A percentile compares a stretch with the other conserved stretches of the same genome.
Conservation (phyloP, 53 echinoderm and acorn worm genomes). For the Luidia sarsii region DNA sequence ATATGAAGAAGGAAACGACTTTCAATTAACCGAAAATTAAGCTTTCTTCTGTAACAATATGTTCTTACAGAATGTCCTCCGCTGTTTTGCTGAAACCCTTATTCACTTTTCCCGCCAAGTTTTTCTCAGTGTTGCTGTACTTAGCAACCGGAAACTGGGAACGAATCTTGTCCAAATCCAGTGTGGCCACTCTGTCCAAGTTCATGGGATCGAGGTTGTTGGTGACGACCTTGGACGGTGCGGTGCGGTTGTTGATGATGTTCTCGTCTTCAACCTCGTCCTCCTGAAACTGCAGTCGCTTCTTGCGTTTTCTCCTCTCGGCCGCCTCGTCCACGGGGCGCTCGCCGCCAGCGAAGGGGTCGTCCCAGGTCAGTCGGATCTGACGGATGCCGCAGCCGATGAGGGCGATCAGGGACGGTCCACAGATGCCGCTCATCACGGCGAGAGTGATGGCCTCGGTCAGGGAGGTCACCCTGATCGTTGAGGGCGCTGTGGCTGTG, state of each 20-base stretch:
- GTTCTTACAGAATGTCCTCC: constrained; percentile 26
- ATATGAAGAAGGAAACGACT: no score
- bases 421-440: constrained; percentile 43
- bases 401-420: constrained; percentile 28
- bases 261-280: background rate
- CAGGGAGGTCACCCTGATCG: no score
- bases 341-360: constrained; percentile 38
- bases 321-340: constrained; percentile 27
- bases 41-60: background rate
- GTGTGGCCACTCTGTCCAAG: background rate
- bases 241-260: background rate
- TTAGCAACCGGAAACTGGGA: background rate
- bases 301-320: constrained; percentile 14
- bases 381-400: constrained; percentile 34
- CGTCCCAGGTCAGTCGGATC: constrained; percentile 40
- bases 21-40: background rate
- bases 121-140: constrained; percentile 9
- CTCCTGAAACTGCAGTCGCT: background rate
- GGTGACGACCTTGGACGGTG: background rate
- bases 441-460: constrained; percentile 31
- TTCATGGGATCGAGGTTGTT: constrained; percentile 36
- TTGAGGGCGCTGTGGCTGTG: no score
- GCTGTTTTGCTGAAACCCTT: constrained; percentile 39
- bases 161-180: constrained; percentile 30
- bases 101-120: constrained; percentile 6